phyloP scores from a whole-genome alignment of 2,888 invertebrate species.

The Achlya flavicornis region DNA sequence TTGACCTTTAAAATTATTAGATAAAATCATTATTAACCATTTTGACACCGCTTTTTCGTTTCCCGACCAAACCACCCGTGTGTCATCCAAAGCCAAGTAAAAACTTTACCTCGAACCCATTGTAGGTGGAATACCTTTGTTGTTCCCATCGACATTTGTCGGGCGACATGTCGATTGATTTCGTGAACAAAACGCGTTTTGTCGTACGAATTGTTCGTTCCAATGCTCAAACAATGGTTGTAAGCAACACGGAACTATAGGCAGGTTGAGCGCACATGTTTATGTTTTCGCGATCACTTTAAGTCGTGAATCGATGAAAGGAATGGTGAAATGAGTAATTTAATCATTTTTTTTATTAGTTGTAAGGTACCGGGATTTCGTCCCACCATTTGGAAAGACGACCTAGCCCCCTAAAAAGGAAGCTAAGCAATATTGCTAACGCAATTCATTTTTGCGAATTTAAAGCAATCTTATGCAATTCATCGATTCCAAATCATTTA shows the following conservation, averaged over 20 bases:
- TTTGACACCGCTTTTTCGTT: constrained; percentile 1
- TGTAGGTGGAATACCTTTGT: constrained; percentile 66
- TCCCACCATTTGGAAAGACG: no score
- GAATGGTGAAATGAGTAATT: neutral
- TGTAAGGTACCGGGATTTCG: neutral
- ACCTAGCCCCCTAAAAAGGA: no score
- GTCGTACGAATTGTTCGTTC: constrained; percentile 70
- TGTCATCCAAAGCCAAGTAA: constrained; percentile 47
- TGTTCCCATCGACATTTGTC: constrained; percentile 69
- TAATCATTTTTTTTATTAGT: neutral
- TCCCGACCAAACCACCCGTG: constrained; percentile 32
- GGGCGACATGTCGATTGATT: constrained; percentile 76
- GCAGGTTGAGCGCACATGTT: constrained; percentile 54
- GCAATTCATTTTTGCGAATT: no score
- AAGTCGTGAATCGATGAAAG: neutral
- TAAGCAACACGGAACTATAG: constrained; percentile 40
- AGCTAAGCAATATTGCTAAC: no score
- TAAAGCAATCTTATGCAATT: no score
- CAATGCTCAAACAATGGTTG: constrained; percentile 47
- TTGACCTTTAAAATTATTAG: neutral
- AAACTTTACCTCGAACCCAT: constrained; percentile 62
- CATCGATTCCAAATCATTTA: no score
- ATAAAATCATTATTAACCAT: neutral
- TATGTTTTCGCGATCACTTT: neutral
- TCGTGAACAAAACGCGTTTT: constrained; percentile 74